These are phyloP conservation scores for Bombus difficillimus DNA, from an alignment of 1,140 invertebrate species.

Conservation along the genomic window DNA sequence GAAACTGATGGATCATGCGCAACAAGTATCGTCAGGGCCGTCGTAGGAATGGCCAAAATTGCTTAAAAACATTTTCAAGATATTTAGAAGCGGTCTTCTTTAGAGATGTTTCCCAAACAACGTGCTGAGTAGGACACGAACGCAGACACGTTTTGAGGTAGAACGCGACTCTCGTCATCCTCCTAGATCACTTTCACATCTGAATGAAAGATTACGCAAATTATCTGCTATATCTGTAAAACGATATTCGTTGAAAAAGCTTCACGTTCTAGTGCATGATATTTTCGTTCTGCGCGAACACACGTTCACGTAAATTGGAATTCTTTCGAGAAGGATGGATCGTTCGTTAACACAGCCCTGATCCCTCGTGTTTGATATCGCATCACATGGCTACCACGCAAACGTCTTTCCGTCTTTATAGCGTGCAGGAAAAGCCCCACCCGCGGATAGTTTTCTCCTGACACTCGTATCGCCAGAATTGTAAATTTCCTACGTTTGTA, in stretches of 20 bases:
- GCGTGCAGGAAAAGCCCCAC: slow-evolving; percentile 18
- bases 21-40: slow-evolving; percentile 37
- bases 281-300: no score
- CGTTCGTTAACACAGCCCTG: slow-evolving; percentile 53
- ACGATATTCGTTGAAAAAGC: no score
- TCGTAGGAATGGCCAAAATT: background rate
- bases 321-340: no score
- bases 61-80: no score
- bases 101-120: background rate
- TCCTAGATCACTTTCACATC: no score
- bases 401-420: slow-evolving; percentile 54
- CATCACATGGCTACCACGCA: slow-evolving; percentile 72
- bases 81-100: background rate
- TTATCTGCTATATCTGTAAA: no score
- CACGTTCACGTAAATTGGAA: no score
- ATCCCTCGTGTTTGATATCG: slow-evolving; percentile 60
- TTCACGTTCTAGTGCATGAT: no score
- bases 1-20: slow-evolving; percentile 56
- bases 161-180: no score
- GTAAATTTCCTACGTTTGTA: background rate
- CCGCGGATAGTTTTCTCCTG: background rate
- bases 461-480: background rate
- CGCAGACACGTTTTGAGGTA: no score
- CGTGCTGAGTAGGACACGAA: background rate
- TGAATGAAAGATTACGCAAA: no score